A percentile compares a stretch with the other conserved stretches of the same genome.
Evolutionary conservation across 2,797 vertebrate species (phyloP).

Genomic region (Clarias fuscus): DNA sequence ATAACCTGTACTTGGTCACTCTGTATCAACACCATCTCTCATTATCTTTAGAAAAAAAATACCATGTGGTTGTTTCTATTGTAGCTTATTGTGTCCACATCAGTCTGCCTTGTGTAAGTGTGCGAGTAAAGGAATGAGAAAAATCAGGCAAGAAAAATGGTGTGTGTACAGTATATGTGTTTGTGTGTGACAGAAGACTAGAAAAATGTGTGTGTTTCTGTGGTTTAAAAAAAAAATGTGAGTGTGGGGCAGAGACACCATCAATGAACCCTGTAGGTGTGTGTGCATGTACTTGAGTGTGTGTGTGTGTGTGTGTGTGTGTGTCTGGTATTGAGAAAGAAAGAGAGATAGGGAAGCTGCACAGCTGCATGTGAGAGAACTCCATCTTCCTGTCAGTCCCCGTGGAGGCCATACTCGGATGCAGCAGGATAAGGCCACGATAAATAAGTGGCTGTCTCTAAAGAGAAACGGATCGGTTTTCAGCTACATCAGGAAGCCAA

Average conservation of each 20-base stretch:
- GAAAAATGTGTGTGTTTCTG: background rate
- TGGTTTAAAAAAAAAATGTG: background rate
- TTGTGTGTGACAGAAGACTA: background rate
- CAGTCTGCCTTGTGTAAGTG: background rate
- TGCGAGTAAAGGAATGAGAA: conserved; percentile 1
- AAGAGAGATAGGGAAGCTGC: conserved; percentile 14
- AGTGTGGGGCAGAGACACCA: background rate
- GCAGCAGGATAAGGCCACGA: conserved; percentile 49
- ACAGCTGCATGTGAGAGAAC: conserved; percentile 41
- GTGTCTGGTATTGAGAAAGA: background rate
- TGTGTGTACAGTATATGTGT: background rate
- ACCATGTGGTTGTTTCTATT: conserved; percentile 30
- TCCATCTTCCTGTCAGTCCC: conserved; percentile 48
- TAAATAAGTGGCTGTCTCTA: conserved; percentile 58
- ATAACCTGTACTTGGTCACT: background rate
- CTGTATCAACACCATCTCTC: conserved; percentile 26
- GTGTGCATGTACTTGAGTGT: conserved; percentile 15
- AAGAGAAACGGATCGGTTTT: conserved; percentile 44
- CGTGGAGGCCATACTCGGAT: conserved; percentile 43
- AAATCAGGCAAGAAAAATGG: background rate
- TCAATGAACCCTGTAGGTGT: conserved; percentile 14
- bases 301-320: conserved; percentile 29
- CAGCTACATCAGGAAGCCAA: conserved; percentile 34
- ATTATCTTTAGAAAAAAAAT: conserved; percentile 26
- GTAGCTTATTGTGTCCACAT: conserved; percentile 29